phyloP scores from a whole-genome alignment of 2,113 vertebrate species.

The Lepus europaeus region DNA sequence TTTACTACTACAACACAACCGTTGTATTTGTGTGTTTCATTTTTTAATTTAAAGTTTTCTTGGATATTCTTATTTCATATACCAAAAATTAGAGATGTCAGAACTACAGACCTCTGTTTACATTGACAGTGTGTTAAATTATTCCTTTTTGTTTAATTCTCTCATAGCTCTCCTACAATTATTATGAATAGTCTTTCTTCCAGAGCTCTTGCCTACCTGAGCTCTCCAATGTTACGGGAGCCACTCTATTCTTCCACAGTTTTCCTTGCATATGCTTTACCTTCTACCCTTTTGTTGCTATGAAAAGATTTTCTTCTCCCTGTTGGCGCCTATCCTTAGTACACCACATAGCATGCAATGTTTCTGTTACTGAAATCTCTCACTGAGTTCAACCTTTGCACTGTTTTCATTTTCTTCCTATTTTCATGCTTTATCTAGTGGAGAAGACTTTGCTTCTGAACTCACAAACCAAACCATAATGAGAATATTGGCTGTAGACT shows the following conservation, averaged over 20 bases:
- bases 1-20: background rate
- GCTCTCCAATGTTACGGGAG: background rate
- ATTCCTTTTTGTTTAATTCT: background rate
- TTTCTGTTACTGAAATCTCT: conserved; percentile 17
- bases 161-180: background rate
- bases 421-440: conserved; percentile 27
- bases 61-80: background rate
- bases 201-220: background rate
- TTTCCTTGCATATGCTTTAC: background rate
- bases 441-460: conserved; percentile 1
- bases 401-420: background rate
- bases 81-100: background rate
- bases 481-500: background rate
- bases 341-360: background rate
- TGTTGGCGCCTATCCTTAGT: background rate
- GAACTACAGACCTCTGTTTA: background rate
- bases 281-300: background rate
- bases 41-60: background rate
- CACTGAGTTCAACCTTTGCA: background rate
- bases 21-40: background rate
- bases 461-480: conserved; percentile 14
- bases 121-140: background rate
- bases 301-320: conserved; percentile 36
- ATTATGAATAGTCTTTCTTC: background rate
- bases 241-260: background rate